phyloP scores from a whole-genome alignment of 2,113 vertebrate species.

The Coptodon rendalli region DNA sequence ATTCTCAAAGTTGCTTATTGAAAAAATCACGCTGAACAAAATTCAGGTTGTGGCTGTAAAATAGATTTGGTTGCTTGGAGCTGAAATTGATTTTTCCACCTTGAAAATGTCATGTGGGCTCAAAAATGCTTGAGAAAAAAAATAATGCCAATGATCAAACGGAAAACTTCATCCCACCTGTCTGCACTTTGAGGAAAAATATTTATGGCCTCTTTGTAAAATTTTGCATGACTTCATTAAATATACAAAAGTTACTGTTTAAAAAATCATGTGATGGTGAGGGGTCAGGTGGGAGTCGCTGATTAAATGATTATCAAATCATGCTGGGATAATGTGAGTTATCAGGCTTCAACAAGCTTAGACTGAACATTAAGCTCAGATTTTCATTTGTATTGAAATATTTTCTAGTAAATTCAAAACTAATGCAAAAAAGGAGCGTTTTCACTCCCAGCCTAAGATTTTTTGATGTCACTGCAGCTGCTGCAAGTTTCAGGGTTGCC shows the following conservation, averaged over 20 bases:
- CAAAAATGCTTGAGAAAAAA: background rate
- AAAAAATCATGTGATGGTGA: background rate
- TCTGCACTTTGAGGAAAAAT: background rate
- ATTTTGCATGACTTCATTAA: background rate
- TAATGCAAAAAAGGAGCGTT: background rate
- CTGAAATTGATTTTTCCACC: background rate
- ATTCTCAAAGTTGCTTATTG: background rate
- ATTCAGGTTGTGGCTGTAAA: background rate
- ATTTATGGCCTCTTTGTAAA: background rate
- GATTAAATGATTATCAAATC: background rate
- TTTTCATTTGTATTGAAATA: background rate
- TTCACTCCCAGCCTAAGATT: background rate
- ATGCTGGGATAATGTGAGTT: background rate
- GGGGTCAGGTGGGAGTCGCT: background rate
- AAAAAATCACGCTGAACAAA: background rate
- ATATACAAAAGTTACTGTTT: background rate
- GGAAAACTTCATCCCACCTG: rapidly evolving
- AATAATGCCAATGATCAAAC: background rate
- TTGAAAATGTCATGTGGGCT: background rate
- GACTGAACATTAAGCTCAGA: background rate
- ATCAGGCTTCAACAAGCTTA: background rate
- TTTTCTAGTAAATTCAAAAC: background rate
- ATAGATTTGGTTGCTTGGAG: background rate
- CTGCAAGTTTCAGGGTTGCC: background rate
- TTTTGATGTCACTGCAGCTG: background rate